phyloP scores from a whole-genome alignment of 2,113 vertebrate species.

The Aphelocoma coerulescens region DNA sequence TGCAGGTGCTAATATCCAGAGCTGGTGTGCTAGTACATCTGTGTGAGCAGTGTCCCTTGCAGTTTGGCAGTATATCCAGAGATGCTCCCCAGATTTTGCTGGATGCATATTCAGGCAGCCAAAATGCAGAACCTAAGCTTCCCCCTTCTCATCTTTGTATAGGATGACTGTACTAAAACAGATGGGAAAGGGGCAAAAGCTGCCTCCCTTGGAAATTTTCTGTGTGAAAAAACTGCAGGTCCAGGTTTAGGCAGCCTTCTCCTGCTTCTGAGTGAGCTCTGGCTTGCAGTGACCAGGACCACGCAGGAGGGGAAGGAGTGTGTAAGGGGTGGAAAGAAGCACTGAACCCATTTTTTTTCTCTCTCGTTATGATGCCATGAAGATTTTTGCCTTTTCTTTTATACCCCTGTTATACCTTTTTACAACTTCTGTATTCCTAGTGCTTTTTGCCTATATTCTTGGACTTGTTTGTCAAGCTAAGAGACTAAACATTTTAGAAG shows the following conservation, averaged over 20 bases:
- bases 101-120: background rate
- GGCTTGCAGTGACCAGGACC: background rate
- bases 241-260: background rate
- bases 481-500: too few species aligned
- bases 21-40: background rate
- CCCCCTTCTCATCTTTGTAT: fast-evolving
- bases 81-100: background rate
- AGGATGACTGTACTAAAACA: background rate
- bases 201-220: background rate
- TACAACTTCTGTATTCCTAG: too few species aligned
- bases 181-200: background rate
- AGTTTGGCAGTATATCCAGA: background rate
- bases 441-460: too few species aligned
- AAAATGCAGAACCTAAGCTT: background rate
- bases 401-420: too few species aligned
- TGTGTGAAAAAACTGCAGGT: background rate
- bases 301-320: background rate
- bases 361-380: background rate
- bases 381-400: too few species aligned
- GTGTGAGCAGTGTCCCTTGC: background rate
- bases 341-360: background rate
- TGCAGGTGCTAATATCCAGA: background rate
- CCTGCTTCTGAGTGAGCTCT: background rate
- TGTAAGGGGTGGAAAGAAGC: background rate
- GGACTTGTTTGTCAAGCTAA: too few species aligned